Percentiles rank a stretch among this genome's conserved stretches.
phyloP scores from a whole-genome alignment of 2,888 invertebrate genomes.

The Nephrotoma guestfalica region DNA sequence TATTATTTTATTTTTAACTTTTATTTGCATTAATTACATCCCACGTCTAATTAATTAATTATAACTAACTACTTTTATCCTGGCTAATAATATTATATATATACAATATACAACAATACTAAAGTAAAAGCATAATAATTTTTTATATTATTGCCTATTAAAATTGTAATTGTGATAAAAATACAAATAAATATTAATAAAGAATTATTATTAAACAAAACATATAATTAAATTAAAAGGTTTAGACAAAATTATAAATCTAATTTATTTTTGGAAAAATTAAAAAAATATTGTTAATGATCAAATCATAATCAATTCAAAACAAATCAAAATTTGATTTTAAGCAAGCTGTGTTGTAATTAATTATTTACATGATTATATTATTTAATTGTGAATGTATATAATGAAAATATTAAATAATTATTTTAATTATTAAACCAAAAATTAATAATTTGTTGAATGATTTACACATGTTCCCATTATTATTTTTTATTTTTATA shows the following conservation, averaged over 20 bases:
- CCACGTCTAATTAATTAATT: not conserved
- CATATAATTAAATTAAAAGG: not conserved
- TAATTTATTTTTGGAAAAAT: not conserved
- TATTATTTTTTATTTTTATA: not conserved
- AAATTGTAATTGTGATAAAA: not conserved
- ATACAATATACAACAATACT: not conserved
- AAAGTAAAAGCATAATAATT: not conserved
- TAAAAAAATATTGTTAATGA: not conserved
- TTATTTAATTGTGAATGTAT: not conserved
- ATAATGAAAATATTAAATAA: not conserved
- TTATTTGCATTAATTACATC: not conserved
- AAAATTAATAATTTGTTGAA: not conserved
- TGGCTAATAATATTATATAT: not conserved
- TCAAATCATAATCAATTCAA: not conserved
- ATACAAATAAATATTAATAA: not conserved
- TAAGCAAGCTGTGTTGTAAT: not conserved
- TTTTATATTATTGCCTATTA: not conserved
- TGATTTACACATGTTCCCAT: not conserved
- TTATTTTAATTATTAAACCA: not conserved
- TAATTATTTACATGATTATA: not conserved
- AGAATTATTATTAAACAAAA: not conserved
- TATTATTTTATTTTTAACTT: conserved; percentile 1
- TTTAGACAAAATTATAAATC: not conserved
- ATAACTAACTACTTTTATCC: not conserved
- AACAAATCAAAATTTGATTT: not conserved